These are phyloP conservation scores for Caenorhabditis virilis DNA, from an alignment of 2,888 invertebrate genomes.

Conservation along the genomic window DNA sequence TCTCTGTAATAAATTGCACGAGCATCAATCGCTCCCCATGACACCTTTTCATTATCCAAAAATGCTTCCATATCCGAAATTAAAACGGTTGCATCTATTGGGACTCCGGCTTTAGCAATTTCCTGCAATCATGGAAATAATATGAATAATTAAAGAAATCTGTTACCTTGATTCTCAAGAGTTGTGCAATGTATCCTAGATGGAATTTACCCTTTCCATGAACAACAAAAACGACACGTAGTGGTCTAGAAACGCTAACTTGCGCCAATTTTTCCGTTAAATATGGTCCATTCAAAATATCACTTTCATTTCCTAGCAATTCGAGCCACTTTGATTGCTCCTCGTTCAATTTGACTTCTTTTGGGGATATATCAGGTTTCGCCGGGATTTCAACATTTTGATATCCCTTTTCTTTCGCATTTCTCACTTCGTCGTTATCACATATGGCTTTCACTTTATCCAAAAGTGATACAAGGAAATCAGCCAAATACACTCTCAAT, in stretches of 20 bases:
- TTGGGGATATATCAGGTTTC: no score
- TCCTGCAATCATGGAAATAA: conserved; percentile 11
- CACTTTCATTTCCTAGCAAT: conserved; percentile 2
- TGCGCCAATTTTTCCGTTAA: conserved; percentile 7
- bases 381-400: conserved; percentile 2
- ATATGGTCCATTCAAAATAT: conserved; percentile 1
- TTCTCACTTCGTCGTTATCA: conserved; percentile 42
- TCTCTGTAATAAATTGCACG: conserved; percentile 35
- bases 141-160: no score
- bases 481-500: conserved; percentile 47
- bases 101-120: conserved; percentile 26
- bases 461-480: conserved; percentile 58
- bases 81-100: conserved; percentile 43
- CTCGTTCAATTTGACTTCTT: not conserved
- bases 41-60: conserved; percentile 61
- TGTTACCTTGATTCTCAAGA: conserved; percentile 46
- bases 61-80: conserved; percentile 65
- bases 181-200: conserved; percentile 45
- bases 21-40: conserved; percentile 41
- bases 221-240: conserved; percentile 40
- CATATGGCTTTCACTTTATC: conserved; percentile 42
- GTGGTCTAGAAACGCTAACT: conserved; percentile 10
- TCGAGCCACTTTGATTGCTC: not conserved
- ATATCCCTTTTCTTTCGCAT: conserved; percentile 46
- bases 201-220: conserved; percentile 54